phyloP scores from a whole-genome alignment of 2,888 invertebrate genomes.

The Danaus chrysippus region DNA sequence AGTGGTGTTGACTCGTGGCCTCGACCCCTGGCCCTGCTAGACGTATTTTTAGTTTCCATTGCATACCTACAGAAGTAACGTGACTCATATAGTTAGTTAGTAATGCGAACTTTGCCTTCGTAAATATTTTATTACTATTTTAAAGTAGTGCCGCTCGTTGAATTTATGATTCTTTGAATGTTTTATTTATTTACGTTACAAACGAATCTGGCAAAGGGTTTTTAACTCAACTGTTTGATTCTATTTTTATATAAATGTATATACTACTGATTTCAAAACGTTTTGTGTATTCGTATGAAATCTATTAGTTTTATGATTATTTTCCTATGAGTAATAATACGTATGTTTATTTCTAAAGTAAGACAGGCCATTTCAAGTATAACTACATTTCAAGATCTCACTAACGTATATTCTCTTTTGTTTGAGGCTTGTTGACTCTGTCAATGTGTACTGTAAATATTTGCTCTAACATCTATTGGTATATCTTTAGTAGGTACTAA shows the following conservation, averaged over 20 bases:
- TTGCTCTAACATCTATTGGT: not conserved
- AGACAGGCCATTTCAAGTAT: too few relatives aligned
- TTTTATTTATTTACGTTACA: not conserved
- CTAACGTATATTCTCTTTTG: conserved; percentile 25
- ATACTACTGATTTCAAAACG: too few relatives aligned
- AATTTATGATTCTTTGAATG: not conserved
- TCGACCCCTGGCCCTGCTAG: conserved; percentile 35
- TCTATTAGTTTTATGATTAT: too few relatives aligned
- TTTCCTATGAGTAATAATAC: too few relatives aligned
- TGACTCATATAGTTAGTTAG: conserved; percentile 34
- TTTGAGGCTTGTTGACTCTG: conserved; percentile 24
- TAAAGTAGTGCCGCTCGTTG: not conserved
- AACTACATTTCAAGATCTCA: not conserved
- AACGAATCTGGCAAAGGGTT: not conserved
- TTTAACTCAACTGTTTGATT: not conserved
- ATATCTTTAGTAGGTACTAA: too few relatives aligned
- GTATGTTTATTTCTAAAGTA: too few relatives aligned
- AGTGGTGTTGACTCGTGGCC: conserved; percentile 48
- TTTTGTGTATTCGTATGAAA: too few relatives aligned
- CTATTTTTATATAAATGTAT: not conserved
- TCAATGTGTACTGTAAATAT: conserved; percentile 14
- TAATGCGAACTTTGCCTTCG: conserved; percentile 26
- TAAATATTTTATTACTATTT: conserved; percentile 16
- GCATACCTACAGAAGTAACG: conserved; percentile 39
- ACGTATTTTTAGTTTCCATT: conserved; percentile 45